Base-by-base conservation (phyloP, 2,113 vertebrate genomes). In the Excalfactoria chinensis region DNA sequence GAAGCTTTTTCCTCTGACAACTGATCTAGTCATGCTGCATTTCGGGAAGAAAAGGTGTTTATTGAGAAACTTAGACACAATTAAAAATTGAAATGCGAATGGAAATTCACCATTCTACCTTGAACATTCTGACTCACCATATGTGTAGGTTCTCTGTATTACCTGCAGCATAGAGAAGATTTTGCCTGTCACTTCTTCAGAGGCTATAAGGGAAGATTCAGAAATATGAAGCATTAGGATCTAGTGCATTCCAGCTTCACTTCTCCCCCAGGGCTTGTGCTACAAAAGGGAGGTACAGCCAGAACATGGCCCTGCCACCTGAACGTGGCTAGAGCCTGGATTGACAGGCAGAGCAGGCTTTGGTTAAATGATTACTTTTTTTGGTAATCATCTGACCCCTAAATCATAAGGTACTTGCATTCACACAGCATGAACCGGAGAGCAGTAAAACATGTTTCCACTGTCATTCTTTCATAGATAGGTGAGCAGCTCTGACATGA, bases 11-110 rank as follows among this genome's bases (percentile, higher is more conserved):
- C 46, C 6, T 40, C 40, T 92, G 67, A 78, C 55, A 87, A 92
- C 21, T 83, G 60, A 86, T 60, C 60, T 77, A 74, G 67, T 92
- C 63, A 34, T 67, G 41, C 63, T 76, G 75, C 90, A 92, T 79
- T 82, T 90, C 55, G 73, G 49, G 60, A 63, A 85, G 71, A 58
- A 76, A 82, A 72, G 11, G 70, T 59, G 23, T 62, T 92, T 88
- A 82, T 30, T 71, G 59, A 60, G 43, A 91, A 83, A 82, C 53
- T 72, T n/a, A 89, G 41, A 59, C 25, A 74, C 21, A 96, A 86
- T 90, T 95, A 79, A 90, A 93, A 91, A 56, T 40, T 11, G 68
- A 87, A 13, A 76, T 56, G 22, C 76, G 71, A 92, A 69, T 76
- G 28, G 37, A 79, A 93, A 83, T 63, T 80, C 34, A 48, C 34